Evolutionary conservation across 1,140 invertebrate species (phyloP), one percentile per base, ranked within the genome.

Genomic region (Drosophila leontia): DNA sequence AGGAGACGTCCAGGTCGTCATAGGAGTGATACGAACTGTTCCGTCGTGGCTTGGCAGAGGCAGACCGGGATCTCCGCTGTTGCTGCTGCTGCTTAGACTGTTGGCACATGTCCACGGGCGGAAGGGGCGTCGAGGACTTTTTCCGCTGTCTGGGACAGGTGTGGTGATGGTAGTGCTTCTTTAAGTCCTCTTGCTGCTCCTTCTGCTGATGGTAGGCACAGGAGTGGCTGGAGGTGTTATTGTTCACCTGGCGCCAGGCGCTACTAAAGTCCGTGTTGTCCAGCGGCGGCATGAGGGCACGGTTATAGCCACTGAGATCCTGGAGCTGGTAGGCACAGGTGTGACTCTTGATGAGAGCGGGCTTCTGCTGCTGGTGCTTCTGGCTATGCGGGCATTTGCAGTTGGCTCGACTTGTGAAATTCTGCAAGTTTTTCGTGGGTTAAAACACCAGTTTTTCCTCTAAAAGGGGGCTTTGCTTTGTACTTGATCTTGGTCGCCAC

Each of bases 1-100:
- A 88, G 8, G 80, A 63, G 15, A 79, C 77, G 50, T 92, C 91
- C 59, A 92, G 56, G 59, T 92, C 91, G 47, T 92, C 91, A 47
- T 84, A 92, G 44, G 91, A 88, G 76, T 92, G 91, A 60, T 92
- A 92, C 9, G 86, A 92, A 51, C 91, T 91, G 42, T 90, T 90
- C 34, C 86, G 68, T 0, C 85, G 58, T 56, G 83, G 75, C 48
- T 90, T 90, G 58, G 82, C 53, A 29, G 80, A 80, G 39, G 82
- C 64, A 19, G 90, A 80, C 42, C 88, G 75, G 39, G 75, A 78
- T 26, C 77, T 58, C 44, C 68, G 58, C 29, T 76, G 75, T 35
- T 75, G 53, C 29, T 76, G 75, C 39, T 75, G 53, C 29, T 70
- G 68, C 26, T 76, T 29, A 1, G 70, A 55, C n/a, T 77, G 71